phyloP scores from a whole-genome alignment of 30 jellyfish, hydroid and myxozoan genomes.

The Pseudorhiza aurosa region DNA sequence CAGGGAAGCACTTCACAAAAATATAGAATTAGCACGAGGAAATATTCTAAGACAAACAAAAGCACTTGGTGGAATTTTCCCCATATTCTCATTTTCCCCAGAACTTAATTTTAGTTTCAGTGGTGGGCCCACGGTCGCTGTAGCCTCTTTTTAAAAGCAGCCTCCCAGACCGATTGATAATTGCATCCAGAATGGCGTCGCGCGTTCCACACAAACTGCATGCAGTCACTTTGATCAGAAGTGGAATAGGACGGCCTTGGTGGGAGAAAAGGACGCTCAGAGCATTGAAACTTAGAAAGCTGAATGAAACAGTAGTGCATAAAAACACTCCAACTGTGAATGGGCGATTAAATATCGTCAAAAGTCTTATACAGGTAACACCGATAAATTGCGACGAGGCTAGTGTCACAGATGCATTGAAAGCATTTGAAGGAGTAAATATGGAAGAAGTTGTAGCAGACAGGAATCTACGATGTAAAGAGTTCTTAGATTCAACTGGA shows the following conservation, averaged over 20 bases:
- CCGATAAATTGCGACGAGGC: conserved; percentile 70
- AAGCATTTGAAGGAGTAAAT: conserved; percentile 34
- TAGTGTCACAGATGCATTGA: conserved; percentile 9
- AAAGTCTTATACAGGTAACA: conserved; percentile 60
- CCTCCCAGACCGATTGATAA: neutral
- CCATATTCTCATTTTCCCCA: too few species aligned
- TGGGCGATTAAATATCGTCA: conserved; percentile 65
- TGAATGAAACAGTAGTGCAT: conserved; percentile 68
- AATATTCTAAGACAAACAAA: too few species aligned
- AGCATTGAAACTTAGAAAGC: conserved; percentile 61
- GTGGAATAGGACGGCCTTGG: conserved; percentile 97
- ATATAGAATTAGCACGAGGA: too few species aligned
- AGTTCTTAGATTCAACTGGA: conserved; percentile 57
- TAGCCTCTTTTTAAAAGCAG: neutral
- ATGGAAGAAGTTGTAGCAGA: conserved; percentile 28
- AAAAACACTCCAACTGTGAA: conserved; percentile 84
- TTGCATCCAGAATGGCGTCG: conserved; percentile 79
- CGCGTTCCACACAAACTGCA: conserved; percentile 79
- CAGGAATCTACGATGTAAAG: neutral
- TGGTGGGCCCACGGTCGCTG: too few species aligned
- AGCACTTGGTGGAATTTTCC: too few species aligned
- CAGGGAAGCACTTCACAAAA: too few species aligned
- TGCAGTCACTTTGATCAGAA: conserved; percentile 81
- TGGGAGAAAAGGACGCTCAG: conserved; percentile 92
- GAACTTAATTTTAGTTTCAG: too few species aligned